phyloP scores from a whole-genome alignment of 2,113 vertebrate species.

The Planiliza haematocheilus region DNA sequence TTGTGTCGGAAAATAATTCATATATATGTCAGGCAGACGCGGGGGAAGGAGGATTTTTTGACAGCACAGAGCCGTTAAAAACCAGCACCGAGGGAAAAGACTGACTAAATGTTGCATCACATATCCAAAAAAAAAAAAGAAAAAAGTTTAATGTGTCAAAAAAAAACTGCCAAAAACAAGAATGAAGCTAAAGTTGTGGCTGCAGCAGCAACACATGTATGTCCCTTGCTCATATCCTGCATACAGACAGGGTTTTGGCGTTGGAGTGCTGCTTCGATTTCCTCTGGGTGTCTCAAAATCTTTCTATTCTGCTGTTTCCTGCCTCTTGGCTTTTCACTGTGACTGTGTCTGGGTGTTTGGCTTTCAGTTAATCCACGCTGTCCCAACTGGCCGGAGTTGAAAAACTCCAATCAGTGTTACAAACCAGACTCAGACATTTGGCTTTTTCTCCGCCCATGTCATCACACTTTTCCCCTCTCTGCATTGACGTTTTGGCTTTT shows the following conservation, averaged over 20 bases:
- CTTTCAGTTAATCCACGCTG: constrained; percentile 27
- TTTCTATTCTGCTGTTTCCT: neutral
- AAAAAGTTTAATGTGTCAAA: constrained; percentile 17
- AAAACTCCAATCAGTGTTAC: constrained; percentile 29
- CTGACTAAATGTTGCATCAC: constrained; percentile 67
- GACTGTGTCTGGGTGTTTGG: constrained; percentile 10
- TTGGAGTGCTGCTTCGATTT: too few relatives aligned
- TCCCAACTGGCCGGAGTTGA: constrained; percentile 31
- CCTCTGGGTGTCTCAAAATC: neutral
- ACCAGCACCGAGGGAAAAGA: constrained; percentile 25
- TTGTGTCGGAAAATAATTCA: too few relatives aligned
- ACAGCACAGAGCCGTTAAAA: constrained; percentile 29
- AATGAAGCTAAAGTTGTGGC: constrained; percentile 24
- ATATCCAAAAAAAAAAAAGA: neutral
- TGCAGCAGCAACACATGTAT: neutral
- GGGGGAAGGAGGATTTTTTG: constrained; percentile 9
- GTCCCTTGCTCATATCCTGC: constrained; percentile 22
- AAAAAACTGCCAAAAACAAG: constrained; percentile 15
- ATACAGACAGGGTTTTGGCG: neutral
- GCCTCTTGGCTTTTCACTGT: constrained; percentile 1
- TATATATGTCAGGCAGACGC: neutral
- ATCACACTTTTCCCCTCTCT: constrained; percentile 1
- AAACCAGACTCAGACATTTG: constrained; percentile 6
- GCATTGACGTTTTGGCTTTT: neutral
- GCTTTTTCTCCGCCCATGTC: neutral